A percentile compares a stretch with the other conserved stretches of the same genome.
phyloP scores from a whole-genome alignment of 2,888 invertebrate species.

The Apeira syringaria region DNA sequence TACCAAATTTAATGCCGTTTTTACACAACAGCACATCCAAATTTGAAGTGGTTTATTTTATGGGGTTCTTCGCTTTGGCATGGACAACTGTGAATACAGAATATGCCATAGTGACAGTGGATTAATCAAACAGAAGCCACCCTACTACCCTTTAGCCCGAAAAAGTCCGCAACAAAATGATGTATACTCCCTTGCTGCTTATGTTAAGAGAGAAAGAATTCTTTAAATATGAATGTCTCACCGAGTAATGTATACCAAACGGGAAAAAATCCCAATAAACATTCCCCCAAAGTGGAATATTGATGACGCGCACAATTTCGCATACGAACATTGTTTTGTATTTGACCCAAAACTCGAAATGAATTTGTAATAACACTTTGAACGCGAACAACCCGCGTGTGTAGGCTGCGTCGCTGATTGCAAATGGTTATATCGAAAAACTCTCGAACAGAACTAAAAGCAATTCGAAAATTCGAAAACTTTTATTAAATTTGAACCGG shows the following conservation, averaged over 20 bases:
- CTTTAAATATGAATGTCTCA: slow-evolving; percentile 37
- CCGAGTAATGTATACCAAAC: slow-evolving; percentile 21
- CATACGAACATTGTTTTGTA: slow-evolving; percentile 21
- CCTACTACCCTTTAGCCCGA: no score
- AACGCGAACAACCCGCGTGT: neutral
- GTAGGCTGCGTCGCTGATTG: slow-evolving; percentile 10
- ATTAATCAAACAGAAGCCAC: neutral
- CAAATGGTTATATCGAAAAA: slow-evolving; percentile 10
- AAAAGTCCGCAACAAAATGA: slow-evolving; percentile 30
- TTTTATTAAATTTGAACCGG: slow-evolving; percentile 12
- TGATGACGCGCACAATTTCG: slow-evolving; percentile 23
- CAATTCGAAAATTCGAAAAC: slow-evolving; percentile 10
- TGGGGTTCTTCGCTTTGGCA: neutral
- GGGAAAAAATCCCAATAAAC: slow-evolving; percentile 26
- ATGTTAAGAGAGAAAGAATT: slow-evolving; percentile 24
- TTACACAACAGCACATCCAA: neutral
- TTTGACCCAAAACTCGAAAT: slow-evolving; percentile 16
- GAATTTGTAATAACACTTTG: slow-evolving; percentile 17
- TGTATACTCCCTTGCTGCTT: slow-evolving; percentile 9
- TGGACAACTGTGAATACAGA: neutral
- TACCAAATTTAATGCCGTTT: neutral
- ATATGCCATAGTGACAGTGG: neutral
- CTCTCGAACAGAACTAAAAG: slow-evolving; percentile 16
- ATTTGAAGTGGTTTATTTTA: neutral
- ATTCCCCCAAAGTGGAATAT: slow-evolving; percentile 26